Base-by-base conservation (phyloP, 1,140 invertebrate species). In the Schlechtendalia chinensis region DNA sequence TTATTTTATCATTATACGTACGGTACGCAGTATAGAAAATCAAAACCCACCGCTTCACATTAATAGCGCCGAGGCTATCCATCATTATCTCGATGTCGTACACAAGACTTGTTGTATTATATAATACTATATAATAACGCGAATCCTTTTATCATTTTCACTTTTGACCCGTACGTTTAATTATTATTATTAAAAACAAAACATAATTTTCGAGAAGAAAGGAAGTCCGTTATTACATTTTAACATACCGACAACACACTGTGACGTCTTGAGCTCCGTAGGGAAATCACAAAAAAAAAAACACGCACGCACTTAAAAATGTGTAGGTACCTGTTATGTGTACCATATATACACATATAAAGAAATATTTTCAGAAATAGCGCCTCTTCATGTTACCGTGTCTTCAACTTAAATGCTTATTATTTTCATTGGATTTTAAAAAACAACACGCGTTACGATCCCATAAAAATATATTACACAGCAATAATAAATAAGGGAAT, bases 71-170 rank as follows among this genome's bases (percentile, higher is more conserved):
- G 29, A 63, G 27, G 59, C 59, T 11, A 67, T 67, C 29, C 32
- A 39, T 67, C 63, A 39, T 67, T 67, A 6, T 67, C 32, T 67
- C 32, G 11, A 39, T 39, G 32, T 22, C 63, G 32, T 67, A 39
- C 63, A 11, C 22, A 22, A 67, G 19, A n/a, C n/a, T n/a, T n/a
- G n/a, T 67, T 67, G 32, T n/a, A n/a, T n/a, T n/a, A n/a, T n/a
- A n/a, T n/a, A n/a, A n/a, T n/a, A n/a, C n/a, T n/a, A n/a, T 67
- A 45, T 45, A 32, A 5, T n/a, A n/a, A n/a, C n/a, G n/a, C n/a
- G 32, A 67, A n/a, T 45, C 63, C 19, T 67, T 45, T 67, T 67
- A 67, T 67, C n/a, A 67, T 67, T 67, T 45, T 67, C 29, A 45
- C 29, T 45, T 67, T 45, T 45, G 39, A 16, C 39, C 22, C 45